A percentile compares a stretch with the other conserved stretches of the same genome.
Evolutionary conservation across 1,140 invertebrate genomes (phyloP).

Genomic region (Aphaenogaster ashmeadi): DNA sequence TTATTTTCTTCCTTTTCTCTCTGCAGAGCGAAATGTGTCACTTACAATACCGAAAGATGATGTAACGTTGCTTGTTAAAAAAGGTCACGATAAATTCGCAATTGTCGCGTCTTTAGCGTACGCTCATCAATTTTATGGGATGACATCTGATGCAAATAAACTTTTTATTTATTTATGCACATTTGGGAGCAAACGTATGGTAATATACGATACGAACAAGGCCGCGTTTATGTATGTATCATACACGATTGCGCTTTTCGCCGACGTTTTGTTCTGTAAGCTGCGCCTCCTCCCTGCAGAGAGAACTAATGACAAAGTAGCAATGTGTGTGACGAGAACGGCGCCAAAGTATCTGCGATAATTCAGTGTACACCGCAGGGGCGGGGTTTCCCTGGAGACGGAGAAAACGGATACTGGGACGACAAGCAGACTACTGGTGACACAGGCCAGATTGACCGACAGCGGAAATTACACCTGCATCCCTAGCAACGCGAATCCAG

Average conservation of each 20-base stretch:
- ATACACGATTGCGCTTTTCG: not conserved
- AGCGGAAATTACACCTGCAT: conserved; percentile 96
- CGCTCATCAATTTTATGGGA: not conserved
- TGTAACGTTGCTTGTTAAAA: not conserved
- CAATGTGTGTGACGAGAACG: conserved; percentile 63
- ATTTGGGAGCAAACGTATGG: not conserved
- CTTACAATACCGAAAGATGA: not conserved
- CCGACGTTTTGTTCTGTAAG: conserved; percentile 12
- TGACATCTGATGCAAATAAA: not conserved
- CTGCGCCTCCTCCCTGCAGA: conserved; percentile 30
- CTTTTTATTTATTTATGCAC: conserved; percentile 4
- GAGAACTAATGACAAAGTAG: conserved; percentile 60
- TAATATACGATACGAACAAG: not conserved
- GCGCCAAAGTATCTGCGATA: conserved; percentile 83
- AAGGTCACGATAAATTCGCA: not conserved
- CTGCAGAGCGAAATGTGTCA: conserved; percentile 13
- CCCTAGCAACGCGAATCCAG: conserved; percentile 95
- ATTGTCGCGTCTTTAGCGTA: not conserved
- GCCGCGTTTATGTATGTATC: not conserved
- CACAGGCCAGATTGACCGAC: conserved; percentile 94
- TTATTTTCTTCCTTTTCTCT: conserved; percentile 9
- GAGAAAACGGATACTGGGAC: conserved; percentile 96
- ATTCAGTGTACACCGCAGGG: conserved; percentile 87
- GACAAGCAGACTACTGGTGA: conserved; percentile 95
- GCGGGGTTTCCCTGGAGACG: conserved; percentile 95